Evolutionary conservation across 2,888 invertebrate genomes (phyloP).

Genomic region (Sylvicola fuscatus): DNA sequence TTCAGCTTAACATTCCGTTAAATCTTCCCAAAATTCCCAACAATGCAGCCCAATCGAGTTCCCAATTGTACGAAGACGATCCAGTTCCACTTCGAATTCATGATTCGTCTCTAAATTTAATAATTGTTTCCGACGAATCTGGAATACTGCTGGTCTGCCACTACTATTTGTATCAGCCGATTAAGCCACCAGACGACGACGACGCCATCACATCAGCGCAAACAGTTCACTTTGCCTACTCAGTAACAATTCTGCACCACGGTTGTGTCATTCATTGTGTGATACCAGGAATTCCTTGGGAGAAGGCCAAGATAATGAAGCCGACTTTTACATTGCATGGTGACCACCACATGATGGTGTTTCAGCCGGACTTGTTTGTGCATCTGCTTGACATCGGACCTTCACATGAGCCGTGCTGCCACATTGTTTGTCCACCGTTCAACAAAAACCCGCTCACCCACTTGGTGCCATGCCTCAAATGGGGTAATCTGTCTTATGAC

Average conservation of each 20-base stretch:
- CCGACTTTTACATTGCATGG: conserved; percentile 57
- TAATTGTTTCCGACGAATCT: conserved; percentile 50
- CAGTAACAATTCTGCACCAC: conserved; percentile 62
- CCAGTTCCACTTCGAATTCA: conserved; percentile 59
- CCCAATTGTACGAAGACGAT: conserved; percentile 61
- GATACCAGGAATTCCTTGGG: conserved; percentile 62
- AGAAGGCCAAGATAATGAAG: conserved; percentile 49
- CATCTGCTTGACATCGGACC: conserved; percentile 70
- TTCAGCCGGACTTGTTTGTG: conserved; percentile 64
- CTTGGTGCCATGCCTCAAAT: conserved; percentile 36
- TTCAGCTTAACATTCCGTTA: conserved; percentile 63
- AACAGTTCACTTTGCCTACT: conserved; percentile 67
- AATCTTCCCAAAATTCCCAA: conserved; percentile 51
- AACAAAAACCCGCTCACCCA: conserved; percentile 30
- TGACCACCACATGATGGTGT: conserved; percentile 61
- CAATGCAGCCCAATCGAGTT: conserved; percentile 27
- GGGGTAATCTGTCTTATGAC: conserved; percentile 29
- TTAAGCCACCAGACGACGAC: conserved; percentile 25
- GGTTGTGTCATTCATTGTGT: conserved; percentile 68
- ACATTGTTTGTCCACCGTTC: conserved; percentile 44
- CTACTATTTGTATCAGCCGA: conserved; percentile 62
- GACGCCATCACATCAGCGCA: conserved; percentile 24
- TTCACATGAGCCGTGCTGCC: conserved; percentile 66
- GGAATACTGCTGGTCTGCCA: conserved; percentile 63
- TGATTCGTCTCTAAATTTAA: conserved; percentile 60